Percentiles rank a stretch among this genome's conserved stretches.
Evolutionary conservation across 2,797 vertebrate species (phyloP).

Genomic region (Glyptemys insculpta): DNA sequence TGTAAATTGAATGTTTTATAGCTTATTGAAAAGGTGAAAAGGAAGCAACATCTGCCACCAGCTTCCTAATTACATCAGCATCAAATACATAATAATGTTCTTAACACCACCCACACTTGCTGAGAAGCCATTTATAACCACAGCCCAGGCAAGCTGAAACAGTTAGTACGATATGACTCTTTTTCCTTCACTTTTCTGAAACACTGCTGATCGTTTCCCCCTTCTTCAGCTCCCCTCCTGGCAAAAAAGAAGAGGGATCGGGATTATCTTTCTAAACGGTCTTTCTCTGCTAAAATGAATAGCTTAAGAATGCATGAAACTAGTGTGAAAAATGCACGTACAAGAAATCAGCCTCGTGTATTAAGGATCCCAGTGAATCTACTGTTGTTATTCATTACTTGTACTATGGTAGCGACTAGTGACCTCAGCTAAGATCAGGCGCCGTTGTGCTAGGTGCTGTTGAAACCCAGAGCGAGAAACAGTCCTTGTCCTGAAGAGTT

Average conservation of each 20-base stretch:
- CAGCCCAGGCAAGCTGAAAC: conserved; percentile 14
- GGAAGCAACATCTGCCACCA: conserved; percentile 36
- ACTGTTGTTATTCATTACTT: neutral
- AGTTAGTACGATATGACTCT: neutral
- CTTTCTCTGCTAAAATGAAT: conserved; percentile 18
- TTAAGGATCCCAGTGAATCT: neutral
- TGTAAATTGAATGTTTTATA: conserved; percentile 59
- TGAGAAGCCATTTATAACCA: neutral
- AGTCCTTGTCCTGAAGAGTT: neutral
- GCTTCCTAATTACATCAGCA: conserved; percentile 52
- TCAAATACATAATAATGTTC: conserved; percentile 32
- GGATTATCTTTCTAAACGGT: neutral
- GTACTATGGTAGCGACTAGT: conserved; percentile 20
- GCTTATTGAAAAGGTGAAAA: conserved; percentile 37
- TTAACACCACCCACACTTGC: conserved; percentile 37
- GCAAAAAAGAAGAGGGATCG: conserved; percentile 24
- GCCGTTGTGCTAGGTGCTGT: accelerated
- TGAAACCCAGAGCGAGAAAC: neutral
- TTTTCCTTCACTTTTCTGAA: conserved; percentile 47
- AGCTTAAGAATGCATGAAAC: conserved; percentile 1
- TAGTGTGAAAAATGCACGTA: neutral
- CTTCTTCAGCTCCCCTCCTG: neutral
- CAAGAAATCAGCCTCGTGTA: neutral
- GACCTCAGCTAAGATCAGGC: neutral
- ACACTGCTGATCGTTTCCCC: neutral